Percentiles rank a stretch among this genome's conserved stretches.
phyloP scores from a whole-genome alignment of 1,140 invertebrate genomes.

The Lepidotrigona ventralis region DNA sequence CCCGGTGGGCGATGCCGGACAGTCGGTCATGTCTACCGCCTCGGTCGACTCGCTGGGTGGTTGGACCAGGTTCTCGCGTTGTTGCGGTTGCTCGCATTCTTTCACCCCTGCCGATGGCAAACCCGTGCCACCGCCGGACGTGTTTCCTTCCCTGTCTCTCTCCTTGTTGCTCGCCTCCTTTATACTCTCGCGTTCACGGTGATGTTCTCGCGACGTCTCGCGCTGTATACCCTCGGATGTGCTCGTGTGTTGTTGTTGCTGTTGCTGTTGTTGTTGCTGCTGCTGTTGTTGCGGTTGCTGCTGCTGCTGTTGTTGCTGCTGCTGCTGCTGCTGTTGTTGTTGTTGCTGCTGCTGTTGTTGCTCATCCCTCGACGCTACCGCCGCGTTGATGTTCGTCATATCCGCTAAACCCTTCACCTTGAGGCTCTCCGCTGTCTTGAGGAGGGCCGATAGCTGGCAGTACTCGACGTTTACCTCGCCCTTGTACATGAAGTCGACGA shows the following conservation, averaged over 20 bases:
- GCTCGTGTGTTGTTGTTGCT: constrained; percentile 53
- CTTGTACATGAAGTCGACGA: constrained; percentile 98
- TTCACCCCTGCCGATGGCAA: constrained; percentile 75
- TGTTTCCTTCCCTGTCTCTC: constrained; percentile 61
- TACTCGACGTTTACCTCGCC: constrained; percentile 97
- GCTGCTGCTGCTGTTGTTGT: constrained; percentile 59
- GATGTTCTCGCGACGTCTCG: constrained; percentile 53
- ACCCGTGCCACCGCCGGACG: constrained; percentile 40
- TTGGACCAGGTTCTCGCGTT: constrained; percentile 50
- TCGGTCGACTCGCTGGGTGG: constrained; percentile 66
- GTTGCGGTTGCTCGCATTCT: constrained; percentile 67
- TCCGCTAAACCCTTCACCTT: constrained; percentile 95
- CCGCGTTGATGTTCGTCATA: constrained; percentile 89
- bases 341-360: constrained; percentile 66
- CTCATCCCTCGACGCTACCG: constrained; percentile 73
- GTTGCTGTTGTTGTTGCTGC: constrained; percentile 46
- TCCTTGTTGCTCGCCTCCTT: constrained; percentile 50
- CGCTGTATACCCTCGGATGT: constrained; percentile 54
- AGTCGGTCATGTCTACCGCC: constrained; percentile 71
- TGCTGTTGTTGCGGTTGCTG: constrained; percentile 51
- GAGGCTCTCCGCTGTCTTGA: constrained; percentile 95
- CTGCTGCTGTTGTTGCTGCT: constrained; percentile 51
- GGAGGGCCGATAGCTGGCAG: constrained; percentile 92
- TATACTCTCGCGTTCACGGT: constrained; percentile 63
- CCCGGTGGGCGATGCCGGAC: constrained; percentile 73